Percentiles rank a stretch among this genome's conserved stretches.
phyloP scores from a whole-genome alignment of 2,888 invertebrate genomes.

The Metalampra italica region DNA sequence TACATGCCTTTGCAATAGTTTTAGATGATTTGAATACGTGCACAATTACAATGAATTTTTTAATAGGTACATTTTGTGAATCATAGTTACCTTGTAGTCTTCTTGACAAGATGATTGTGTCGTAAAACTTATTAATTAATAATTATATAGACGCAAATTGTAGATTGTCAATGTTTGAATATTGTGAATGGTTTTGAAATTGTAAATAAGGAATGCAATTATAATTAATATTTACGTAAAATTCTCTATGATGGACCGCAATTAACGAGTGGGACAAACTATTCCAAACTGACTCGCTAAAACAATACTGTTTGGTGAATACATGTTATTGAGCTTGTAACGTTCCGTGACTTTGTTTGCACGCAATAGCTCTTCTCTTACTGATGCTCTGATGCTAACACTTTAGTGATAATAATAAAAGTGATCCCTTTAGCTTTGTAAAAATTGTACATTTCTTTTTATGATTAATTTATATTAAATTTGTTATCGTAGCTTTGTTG shows the following conservation, averaged over 20 bases:
- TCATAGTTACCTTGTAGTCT: conserved; percentile 64
- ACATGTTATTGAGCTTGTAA: no score
- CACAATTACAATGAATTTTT: conserved; percentile 50
- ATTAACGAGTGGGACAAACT: no score
- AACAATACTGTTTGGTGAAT: no score
- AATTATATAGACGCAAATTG: conserved; percentile 14
- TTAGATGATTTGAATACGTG: conserved; percentile 59
- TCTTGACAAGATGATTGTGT: conserved; percentile 34
- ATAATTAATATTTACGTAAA: conserved; percentile 8
- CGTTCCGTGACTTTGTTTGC: no score
- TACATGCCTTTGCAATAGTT: conserved; percentile 71
- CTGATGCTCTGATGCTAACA: conserved; percentile 23
- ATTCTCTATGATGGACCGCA: neutral
- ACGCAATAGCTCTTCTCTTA: no score
- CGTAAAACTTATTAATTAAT: conserved; percentile 14
- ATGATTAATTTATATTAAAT: conserved; percentile 77
- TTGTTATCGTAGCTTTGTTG: conserved; percentile 78
- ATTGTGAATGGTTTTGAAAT: conserved; percentile 19
- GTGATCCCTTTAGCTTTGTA: conserved; percentile 74
- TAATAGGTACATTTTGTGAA: conserved; percentile 39
- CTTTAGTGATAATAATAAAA: conserved; percentile 65
- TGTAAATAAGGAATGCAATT: conserved; percentile 40
- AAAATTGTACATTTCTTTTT: conserved; percentile 75
- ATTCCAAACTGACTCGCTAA: no score
- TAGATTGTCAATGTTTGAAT: conserved; percentile 22